Evolutionary conservation across 23 tunicate species (phyloP).

Genomic region (Clavelina lepadiformis): DNA sequence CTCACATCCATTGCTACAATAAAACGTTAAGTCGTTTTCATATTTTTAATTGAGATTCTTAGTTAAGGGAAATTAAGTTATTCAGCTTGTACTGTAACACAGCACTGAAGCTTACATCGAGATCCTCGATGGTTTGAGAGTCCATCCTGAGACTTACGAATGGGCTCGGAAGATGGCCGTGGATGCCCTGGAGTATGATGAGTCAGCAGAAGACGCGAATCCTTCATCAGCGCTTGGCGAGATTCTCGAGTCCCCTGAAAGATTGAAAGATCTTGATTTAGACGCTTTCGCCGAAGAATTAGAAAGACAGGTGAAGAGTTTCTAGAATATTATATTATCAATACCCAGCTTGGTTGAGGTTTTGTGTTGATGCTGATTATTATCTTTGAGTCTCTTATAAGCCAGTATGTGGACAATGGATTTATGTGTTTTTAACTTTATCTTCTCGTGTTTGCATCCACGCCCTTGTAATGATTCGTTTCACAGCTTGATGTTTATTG

Average conservation of each 20-base stretch:
- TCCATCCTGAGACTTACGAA: constrained; percentile 97
- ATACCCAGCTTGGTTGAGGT: too few relatives aligned
- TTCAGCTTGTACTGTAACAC: neutral
- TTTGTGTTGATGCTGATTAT: too few relatives aligned
- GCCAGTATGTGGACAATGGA: too few relatives aligned
- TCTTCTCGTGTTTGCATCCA: neutral
- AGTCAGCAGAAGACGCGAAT: constrained; percentile 83
- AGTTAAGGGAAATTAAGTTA: neutral
- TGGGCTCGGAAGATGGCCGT: constrained; percentile 99
- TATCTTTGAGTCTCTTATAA: too few relatives aligned
- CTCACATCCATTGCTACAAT: neutral
- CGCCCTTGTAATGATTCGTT: neutral
- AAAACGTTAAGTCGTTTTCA: neutral
- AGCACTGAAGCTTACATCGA: constrained; percentile 91
- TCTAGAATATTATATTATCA: too few relatives aligned
- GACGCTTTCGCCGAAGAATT: constrained; percentile 96
- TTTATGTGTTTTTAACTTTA: neutral
- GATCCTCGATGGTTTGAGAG: constrained; percentile 89
- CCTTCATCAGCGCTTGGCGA: constrained; percentile 84
- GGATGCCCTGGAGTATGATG: constrained; percentile 95
- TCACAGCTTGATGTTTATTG: too few relatives aligned
- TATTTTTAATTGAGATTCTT: neutral
- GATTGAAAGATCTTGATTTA: constrained; percentile 89
- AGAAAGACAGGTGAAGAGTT: constrained; percentile 96
- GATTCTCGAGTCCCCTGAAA: constrained; percentile 85